Evolutionary conservation across 2,888 invertebrate genomes (phyloP).

Genomic region (Octodonta nipae): DNA sequence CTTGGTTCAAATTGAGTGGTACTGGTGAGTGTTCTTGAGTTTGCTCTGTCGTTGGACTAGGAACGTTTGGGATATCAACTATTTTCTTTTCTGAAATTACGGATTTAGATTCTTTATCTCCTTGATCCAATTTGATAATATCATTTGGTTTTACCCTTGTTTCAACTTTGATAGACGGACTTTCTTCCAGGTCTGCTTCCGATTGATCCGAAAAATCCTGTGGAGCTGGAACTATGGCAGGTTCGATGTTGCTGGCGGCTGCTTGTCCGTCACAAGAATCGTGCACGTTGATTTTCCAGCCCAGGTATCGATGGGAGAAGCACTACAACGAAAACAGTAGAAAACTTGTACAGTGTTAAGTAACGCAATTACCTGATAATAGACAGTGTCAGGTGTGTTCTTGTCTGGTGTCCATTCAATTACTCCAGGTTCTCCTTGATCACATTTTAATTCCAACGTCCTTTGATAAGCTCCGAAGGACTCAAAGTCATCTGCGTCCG

Average conservation of each 20-base stretch:
- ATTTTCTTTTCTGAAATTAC: constrained; percentile 22
- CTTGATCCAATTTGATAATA: constrained; percentile 19
- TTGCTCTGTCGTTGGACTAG: constrained; percentile 17
- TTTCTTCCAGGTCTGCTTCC: constrained; percentile 40
- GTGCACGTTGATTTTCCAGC: constrained; percentile 87
- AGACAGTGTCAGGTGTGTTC: constrained; percentile 79
- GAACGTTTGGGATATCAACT: constrained; percentile 11
- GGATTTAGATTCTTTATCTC: constrained; percentile 22
- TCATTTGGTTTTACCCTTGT: constrained; percentile 30
- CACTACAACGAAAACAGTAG: constrained; percentile 45
- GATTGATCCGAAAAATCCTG: constrained; percentile 24
- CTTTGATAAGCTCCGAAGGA: constrained; percentile 86
- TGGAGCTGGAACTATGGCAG: constrained; percentile 30
- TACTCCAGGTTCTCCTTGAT: constrained; percentile 69
- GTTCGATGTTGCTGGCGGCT: constrained; percentile 43
- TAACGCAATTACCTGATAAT: constrained; percentile 76
- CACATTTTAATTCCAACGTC: constrained; percentile 68
- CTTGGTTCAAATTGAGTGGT: constrained; percentile 13
- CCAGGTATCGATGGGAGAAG: constrained; percentile 82
- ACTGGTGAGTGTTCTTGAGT: constrained; percentile 15
- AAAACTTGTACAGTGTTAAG: neutral
- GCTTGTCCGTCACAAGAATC: constrained; percentile 58
- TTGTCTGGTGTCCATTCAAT: constrained; percentile 78
- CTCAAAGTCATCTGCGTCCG: constrained; percentile 69
- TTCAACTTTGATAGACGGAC: constrained; percentile 37